Evolutionary conservation across 2,797 vertebrate genomes (phyloP).

Genomic region (Poecile montanus): DNA sequence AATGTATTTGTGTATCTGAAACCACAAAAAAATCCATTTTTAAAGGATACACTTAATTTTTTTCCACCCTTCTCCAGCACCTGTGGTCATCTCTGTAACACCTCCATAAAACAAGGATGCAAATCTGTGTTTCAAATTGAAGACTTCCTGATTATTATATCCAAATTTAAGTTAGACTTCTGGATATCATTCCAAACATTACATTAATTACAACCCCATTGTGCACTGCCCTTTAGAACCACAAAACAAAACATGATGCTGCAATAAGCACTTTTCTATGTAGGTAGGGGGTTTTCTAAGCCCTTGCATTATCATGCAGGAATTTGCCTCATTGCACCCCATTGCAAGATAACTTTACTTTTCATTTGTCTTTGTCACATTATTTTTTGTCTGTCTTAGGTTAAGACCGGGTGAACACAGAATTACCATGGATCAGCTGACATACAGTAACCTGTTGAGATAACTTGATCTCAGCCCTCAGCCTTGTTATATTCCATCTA

Average conservation of each 20-base stretch:
- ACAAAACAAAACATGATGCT: background rate
- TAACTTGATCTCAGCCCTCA: background rate
- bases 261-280: background rate
- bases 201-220: background rate
- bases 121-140: background rate
- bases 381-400: background rate
- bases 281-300: rapidly evolving
- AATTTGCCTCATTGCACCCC: background rate
- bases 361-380: background rate
- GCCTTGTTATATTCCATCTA: background rate
- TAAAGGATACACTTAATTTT: background rate
- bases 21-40: background rate
- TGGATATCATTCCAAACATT: background rate
- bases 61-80: background rate
- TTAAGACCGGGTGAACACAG: background rate
- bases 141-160: background rate
- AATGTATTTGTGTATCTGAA: background rate
- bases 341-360: background rate
- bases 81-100: background rate
- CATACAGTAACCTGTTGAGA: background rate
- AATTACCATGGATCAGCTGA: background rate
- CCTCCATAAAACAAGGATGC: background rate
- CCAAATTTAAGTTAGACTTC: background rate
- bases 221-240: background rate
- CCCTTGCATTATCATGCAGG: background rate